phyloP scores from a whole-genome alignment of 2,113 vertebrate genomes.

The Hyaena hyaena region DNA sequence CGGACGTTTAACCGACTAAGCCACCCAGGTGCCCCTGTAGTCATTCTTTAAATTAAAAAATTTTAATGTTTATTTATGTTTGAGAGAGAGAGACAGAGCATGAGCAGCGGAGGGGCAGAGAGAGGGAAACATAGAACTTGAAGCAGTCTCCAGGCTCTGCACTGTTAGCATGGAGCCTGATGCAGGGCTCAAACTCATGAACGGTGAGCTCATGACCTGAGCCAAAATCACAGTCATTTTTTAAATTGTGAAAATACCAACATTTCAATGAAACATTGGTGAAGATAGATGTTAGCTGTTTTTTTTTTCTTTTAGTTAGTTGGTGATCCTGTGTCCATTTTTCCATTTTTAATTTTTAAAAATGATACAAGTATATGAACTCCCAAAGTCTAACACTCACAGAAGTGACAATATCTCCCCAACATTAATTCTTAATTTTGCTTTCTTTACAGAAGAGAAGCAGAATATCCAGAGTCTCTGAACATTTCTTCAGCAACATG shows the following conservation, averaged over 20 bases:
- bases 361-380: neutral
- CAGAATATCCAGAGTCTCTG: neutral
- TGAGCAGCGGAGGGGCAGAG: no score
- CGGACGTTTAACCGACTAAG: no score
- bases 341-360: conserved; percentile 8
- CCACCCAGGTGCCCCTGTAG: neutral
- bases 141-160: no score
- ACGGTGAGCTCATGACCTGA: no score
- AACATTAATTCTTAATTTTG: neutral
- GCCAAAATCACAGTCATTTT: neutral
- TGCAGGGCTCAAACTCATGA: no score
- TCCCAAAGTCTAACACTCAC: neutral
- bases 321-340: neutral
- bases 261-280: neutral
- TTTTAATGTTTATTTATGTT: no score
- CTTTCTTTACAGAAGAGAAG: neutral
- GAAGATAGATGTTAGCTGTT: neutral
- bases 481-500: neutral
- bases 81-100: no score
- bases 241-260: neutral
- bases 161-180: no score
- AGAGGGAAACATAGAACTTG: no score
- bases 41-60: no score
- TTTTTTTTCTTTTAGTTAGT: neutral
- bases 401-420: neutral